Conservation (phyloP, 2,888 invertebrate genomes). For the Adelognathus sp. region DNA sequence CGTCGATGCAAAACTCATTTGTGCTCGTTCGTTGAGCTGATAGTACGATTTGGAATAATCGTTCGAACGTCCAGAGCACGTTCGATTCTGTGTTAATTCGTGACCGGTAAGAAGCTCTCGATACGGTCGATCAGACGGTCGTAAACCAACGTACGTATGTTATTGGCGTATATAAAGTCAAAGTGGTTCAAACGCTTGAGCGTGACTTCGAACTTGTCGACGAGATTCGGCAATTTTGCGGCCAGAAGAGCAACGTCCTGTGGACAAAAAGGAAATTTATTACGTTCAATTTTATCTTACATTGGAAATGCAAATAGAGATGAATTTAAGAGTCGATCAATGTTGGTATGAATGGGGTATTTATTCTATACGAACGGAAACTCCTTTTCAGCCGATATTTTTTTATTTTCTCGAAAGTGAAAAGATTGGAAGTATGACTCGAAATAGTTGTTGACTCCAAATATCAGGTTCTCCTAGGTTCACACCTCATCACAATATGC, state of each 20-base stretch:
- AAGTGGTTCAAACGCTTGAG: conserved; percentile 70
- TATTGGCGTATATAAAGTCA: conserved; percentile 70
- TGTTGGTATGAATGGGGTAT: too few species aligned
- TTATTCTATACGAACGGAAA: too few species aligned
- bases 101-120: not conserved
- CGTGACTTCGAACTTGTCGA: conserved; percentile 62
- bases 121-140: conserved; percentile 54
- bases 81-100: not conserved
- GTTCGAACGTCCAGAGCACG: conserved; percentile 3
- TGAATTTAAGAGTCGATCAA: not conserved
- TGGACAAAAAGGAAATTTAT: not conserved
- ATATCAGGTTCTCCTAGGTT: too few species aligned
- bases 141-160: conserved; percentile 64
- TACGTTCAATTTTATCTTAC: too few species aligned
- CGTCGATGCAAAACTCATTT: not conserved
- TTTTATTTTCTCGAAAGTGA: too few species aligned
- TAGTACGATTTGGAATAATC: not conserved
- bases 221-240: conserved; percentile 59
- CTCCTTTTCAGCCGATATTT: too few species aligned
- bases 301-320: too few species aligned
- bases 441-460: too few species aligned
- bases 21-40: not conserved
- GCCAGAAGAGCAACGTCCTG: conserved; percentile 64
- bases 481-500: too few species aligned
- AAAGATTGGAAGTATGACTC: too few species aligned